Conservation (phyloP, 2,113 vertebrate species). For the Aspiorhynchus laticeps region DNA sequence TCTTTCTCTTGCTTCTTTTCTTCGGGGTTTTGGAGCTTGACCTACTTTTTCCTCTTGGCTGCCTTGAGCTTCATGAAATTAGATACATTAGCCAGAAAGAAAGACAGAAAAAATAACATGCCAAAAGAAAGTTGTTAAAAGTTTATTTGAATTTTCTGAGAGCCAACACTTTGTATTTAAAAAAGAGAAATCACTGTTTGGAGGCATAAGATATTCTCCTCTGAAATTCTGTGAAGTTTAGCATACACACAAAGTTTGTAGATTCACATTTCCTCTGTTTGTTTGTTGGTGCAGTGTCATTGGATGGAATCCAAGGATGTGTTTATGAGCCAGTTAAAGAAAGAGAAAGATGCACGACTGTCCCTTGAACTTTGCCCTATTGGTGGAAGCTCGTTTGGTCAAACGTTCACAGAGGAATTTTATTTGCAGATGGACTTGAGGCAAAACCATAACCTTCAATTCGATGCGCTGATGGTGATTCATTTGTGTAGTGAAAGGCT, state of each 20-base stretch:
- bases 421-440: background rate
- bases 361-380: conserved; percentile 29
- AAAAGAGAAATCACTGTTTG: conserved; percentile 33
- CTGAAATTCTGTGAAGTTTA: conserved; percentile 29
- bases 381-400: background rate
- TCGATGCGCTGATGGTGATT: background rate
- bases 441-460: conserved; percentile 16
- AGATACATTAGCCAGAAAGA: conserved; percentile 55
- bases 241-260: conserved; percentile 58
- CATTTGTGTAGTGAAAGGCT: background rate
- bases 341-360: conserved; percentile 58
- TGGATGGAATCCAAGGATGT: conserved; percentile 58
- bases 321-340: conserved; percentile 57
- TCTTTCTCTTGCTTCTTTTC: conserved; percentile 51
- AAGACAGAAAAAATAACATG: background rate
- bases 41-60: conserved; percentile 65
- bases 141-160: conserved; percentile 32
- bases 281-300: conserved; percentile 60
- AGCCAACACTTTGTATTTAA: conserved; percentile 19
- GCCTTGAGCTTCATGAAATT: conserved; percentile 63
- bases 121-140: conserved; percentile 26
- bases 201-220: conserved; percentile 17
- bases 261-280: conserved; percentile 64
- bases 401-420: background rate
- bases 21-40: conserved; percentile 59